These are phyloP conservation scores for Ashinkailepas kermadecensis DNA, from an alignment of 2,888 invertebrate species.

Conservation along the genomic window DNA sequence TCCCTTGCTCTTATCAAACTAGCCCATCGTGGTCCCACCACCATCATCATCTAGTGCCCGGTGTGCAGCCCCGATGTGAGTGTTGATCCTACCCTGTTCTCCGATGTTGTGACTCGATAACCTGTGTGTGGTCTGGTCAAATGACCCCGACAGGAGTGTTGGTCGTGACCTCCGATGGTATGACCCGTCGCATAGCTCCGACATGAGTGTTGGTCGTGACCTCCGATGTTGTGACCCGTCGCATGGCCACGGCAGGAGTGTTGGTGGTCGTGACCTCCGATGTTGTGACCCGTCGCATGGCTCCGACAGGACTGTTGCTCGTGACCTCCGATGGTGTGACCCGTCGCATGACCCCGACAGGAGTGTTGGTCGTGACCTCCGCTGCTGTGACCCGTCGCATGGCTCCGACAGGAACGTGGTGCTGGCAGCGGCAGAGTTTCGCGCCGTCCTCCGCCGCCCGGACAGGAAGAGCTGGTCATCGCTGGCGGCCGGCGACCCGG, in stretches of 20 bases:
- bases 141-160: no score
- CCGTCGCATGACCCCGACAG: not conserved
- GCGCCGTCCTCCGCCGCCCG: not conserved
- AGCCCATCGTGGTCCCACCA: no score
- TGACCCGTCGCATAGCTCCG: no score
- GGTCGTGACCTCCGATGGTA: no score
- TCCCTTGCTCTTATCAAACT: no score
- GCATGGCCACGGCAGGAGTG: not conserved
- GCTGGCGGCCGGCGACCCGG: not conserved
- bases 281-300: not conserved
- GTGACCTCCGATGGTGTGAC: constrained; percentile 18
- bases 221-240: constrained; percentile 3
- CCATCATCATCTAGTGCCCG: no score
- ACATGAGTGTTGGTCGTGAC: no score
- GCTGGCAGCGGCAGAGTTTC: constrained; percentile 42
- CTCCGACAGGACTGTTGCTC: not conserved
- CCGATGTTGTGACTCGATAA: no score
- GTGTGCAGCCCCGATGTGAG: no score
- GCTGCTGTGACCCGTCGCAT: not conserved
- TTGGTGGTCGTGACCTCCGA: constrained; percentile 16
- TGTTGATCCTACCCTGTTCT: no score
- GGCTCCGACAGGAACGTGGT: not conserved
- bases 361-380: constrained; percentile 12
- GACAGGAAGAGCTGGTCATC: not conserved
- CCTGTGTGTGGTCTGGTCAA: no score